These are phyloP conservation scores for Muntiacus muntjak DNA, from an alignment of 2,113 vertebrate species.

Conservation along the genomic window DNA sequence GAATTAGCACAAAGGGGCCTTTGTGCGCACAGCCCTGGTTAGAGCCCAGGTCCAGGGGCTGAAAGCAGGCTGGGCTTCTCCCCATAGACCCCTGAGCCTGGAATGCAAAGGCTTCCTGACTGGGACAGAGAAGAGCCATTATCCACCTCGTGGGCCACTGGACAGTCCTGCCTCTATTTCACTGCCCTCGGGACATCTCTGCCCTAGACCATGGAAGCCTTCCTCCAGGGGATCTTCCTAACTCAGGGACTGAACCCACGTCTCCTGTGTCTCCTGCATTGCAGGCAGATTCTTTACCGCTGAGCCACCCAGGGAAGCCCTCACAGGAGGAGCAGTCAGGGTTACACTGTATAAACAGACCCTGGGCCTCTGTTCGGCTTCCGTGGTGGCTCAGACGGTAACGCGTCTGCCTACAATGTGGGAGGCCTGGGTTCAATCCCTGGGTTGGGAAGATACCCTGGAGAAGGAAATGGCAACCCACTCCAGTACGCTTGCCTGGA, in stretches of 20 bases:
- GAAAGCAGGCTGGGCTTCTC: neutral
- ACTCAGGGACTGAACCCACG: neutral
- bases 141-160: neutral
- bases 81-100: no score
- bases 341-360: neutral
- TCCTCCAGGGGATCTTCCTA: neutral
- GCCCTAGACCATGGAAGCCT: neutral
- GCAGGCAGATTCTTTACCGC: neutral
- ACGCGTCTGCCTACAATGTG: neutral
- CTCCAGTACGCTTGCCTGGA: neutral
- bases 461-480: neutral
- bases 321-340: neutral
- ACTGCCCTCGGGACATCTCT: neutral
- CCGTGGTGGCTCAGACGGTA: neutral
- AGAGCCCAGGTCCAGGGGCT: neutral
- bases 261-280: neutral
- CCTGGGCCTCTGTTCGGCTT: neutral
- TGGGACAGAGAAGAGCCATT: neutral
- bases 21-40: neutral
- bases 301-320: neutral
- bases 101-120: neutral
- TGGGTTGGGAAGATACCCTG: neutral
- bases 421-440: neutral
- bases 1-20: neutral
- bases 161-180: neutral